These are phyloP conservation scores for Scrobipalpa costella DNA, from an alignment of 2,888 invertebrate species.

Conservation along the genomic window DNA sequence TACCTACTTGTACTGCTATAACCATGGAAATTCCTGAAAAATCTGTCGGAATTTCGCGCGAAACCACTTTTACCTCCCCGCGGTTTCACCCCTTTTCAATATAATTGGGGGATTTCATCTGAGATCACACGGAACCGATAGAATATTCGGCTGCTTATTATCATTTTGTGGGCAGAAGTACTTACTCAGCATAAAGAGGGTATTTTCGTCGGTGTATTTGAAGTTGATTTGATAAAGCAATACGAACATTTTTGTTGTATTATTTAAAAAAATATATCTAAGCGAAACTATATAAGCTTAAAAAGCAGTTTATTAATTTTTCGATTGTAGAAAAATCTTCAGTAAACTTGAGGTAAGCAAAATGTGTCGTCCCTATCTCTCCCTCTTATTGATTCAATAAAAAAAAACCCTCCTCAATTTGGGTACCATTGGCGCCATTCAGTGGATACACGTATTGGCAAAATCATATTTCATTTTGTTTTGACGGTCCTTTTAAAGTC, in stretches of 20 bases:
- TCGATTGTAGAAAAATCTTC: neutral
- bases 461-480: conserved; percentile 21
- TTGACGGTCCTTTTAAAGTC: conserved; percentile 1
- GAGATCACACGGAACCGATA: conserved; percentile 14
- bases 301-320: neutral
- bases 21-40: conserved; percentile 4
- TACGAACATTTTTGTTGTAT: too few relatives aligned
- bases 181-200: neutral
- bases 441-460: conserved; percentile 14
- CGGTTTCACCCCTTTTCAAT: conserved; percentile 9
- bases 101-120: conserved; percentile 22
- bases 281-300: too few relatives aligned
- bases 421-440: neutral
- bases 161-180: neutral
- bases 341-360: conserved; percentile 1
- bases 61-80: conserved; percentile 16
- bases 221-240: too few relatives aligned
- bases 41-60: conserved; percentile 10
- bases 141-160: conserved; percentile 15
- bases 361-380: neutral
- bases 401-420: neutral
- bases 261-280: too few relatives aligned
- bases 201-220: neutral
- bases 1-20: conserved; percentile 2
- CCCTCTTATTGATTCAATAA: conserved; percentile 1